Evolutionary conservation across 2,888 invertebrate genomes (phyloP).

Genomic region (Andrena hattorfiana): DNA sequence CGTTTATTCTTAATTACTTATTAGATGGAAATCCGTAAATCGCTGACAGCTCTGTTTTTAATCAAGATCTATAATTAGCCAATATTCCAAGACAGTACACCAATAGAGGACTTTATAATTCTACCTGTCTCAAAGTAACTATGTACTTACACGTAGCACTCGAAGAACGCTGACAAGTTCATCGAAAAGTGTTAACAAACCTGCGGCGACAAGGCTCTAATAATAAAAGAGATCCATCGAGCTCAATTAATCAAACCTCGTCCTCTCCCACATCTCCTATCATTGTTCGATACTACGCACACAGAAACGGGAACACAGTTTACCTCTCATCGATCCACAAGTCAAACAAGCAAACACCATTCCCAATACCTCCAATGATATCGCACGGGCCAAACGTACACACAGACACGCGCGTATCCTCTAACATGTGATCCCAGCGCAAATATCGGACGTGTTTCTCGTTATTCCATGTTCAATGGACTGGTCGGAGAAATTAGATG

Average conservation of each 20-base stretch:
- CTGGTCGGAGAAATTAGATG: slow-evolving; percentile 51
- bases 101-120: too few species aligned
- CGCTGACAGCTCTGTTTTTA: too few species aligned
- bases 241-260: slow-evolving; percentile 26
- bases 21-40: too few species aligned
- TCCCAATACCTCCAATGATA: slow-evolving; percentile 26
- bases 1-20: too few species aligned
- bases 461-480: slow-evolving; percentile 2
- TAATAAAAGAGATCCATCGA: slow-evolving; percentile 11
- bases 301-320: slow-evolving; percentile 16
- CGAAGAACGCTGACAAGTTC: neutral
- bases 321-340: slow-evolving; percentile 16
- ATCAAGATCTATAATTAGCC: too few species aligned
- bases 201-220: neutral
- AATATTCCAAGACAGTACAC: too few species aligned
- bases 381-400: neutral
- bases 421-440: slow-evolving; percentile 2
- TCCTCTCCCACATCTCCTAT: neutral
- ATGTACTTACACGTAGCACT: neutral
- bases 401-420: neutral
- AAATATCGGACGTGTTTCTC: slow-evolving; percentile 13
- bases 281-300: slow-evolving; percentile 1
- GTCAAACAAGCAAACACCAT: slow-evolving; percentile 48
- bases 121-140: too few species aligned
- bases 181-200: slow-evolving; percentile 22